phyloP scores from a whole-genome alignment of 1,140 invertebrate genomes.

The Dendroctonus valens region DNA sequence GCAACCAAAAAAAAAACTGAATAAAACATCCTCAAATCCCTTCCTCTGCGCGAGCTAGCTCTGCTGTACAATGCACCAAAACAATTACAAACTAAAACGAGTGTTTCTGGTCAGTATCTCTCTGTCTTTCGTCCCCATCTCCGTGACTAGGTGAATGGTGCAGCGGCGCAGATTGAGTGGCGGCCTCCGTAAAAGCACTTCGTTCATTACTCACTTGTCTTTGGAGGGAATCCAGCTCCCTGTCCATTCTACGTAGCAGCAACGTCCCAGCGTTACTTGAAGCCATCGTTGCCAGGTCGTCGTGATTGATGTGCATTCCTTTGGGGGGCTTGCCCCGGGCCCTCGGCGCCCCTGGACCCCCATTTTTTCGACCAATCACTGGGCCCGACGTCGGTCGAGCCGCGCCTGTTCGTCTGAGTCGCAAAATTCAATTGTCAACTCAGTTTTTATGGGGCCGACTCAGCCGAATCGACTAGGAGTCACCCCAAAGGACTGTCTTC shows the following conservation, averaged over 20 bases:
- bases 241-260: conserved; percentile 86
- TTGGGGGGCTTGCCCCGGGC: conserved; percentile 90
- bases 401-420: conserved; percentile 67
- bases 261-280: conserved; percentile 62
- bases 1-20: conserved; percentile 10
- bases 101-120: conserved; percentile 8
- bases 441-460: too few species aligned
- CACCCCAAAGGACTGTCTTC: too few species aligned
- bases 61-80: conserved; percentile 16
- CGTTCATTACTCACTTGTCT: conserved; percentile 79
- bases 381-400: conserved; percentile 71
- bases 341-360: conserved; percentile 63
- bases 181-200: conserved; percentile 11
- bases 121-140: conserved; percentile 12
- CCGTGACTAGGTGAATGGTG: conserved; percentile 1
- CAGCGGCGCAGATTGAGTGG: conserved; percentile 10
- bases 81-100: conserved; percentile 15
- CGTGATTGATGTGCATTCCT: conserved; percentile 96
- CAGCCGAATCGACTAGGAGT: too few species aligned
- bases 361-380: conserved; percentile 51
- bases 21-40: conserved; percentile 4
- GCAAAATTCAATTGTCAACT: conserved; percentile 14
- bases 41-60: conserved; percentile 22
- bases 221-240: conserved; percentile 90
- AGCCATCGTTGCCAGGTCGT: conserved; percentile 88